A percentile compares a stretch with the other conserved stretches of the same genome.
Evolutionary conservation across 2,888 invertebrate genomes (phyloP).

Genomic region (Dryadula phaetusa): DNA sequence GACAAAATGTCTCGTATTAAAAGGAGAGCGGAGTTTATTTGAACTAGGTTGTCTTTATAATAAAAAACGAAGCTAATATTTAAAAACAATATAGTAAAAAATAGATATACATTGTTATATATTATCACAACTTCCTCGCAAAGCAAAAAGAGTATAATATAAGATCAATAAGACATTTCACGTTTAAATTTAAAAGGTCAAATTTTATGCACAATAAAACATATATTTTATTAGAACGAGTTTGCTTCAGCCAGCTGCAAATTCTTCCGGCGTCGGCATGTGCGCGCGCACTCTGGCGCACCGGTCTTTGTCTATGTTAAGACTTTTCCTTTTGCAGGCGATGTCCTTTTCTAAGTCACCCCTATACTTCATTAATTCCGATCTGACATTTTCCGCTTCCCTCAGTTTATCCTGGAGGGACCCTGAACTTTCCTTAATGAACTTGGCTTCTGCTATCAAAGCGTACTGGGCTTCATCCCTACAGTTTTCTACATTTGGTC

Average conservation of each 20-base stretch:
- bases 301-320: conserved; percentile 87
- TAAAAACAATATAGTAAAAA: too few species aligned
- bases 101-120: too few species aligned
- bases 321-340: conserved; percentile 87
- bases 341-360: conserved; percentile 88
- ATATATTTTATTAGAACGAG: conserved; percentile 17
- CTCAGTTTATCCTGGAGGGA: conserved; percentile 85
- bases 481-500: conserved; percentile 93
- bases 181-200: not conserved
- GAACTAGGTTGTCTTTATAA: too few species aligned
- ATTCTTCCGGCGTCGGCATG: conserved; percentile 87
- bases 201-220: not conserved
- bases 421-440: conserved; percentile 71
- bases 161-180: not conserved
- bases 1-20: too few species aligned
- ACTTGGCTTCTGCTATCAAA: conserved; percentile 89
- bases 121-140: too few species aligned
- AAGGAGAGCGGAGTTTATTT: too few species aligned
- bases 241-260: conserved; percentile 78
- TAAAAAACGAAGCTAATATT: too few species aligned
- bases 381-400: conserved; percentile 83
- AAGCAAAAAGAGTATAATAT: too few species aligned
- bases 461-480: conserved; percentile 91
- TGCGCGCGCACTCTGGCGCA: conserved; percentile 85
- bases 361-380: conserved; percentile 85